Evolutionary conservation across 2,888 invertebrate genomes (phyloP), one percentile per base, ranked within the genome.

Genomic region (Hydrotaea diabolus): DNA sequence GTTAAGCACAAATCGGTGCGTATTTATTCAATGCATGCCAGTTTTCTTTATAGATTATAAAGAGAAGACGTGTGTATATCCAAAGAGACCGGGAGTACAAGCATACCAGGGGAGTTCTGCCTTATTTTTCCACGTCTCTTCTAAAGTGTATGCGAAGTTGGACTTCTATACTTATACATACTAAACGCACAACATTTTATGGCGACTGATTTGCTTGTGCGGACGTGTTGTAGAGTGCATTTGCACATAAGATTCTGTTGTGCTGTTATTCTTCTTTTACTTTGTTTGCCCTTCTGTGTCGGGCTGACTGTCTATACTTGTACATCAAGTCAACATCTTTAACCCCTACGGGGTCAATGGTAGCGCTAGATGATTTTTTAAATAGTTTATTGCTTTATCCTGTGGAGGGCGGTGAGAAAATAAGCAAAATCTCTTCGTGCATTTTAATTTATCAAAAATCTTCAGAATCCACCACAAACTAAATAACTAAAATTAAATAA

Each of bases 151-250:
- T 39, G 8, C 19, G 53, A 19, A 53, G 8, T 5, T 53, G 53
- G 53, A 53, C 55, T 31, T 53, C n/a, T 17, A 17, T 17, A 53
- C 2, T 21, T 21, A 21, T 55, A 55, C 15, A 49, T 13, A 49
- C 2, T n/a, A n/a, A 2, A n/a, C 49, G n/a, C 15, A 49, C n/a
- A 13, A 7, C 13, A 49, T 49, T 15, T 49, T 15, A 2, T 49
- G 49, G 43, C 5, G 11, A 43, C n/a, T 13, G 49, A n/a, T 5
- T n/a, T 13, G 8, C 19, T 46, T 43, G 57, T n/a, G 39, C 46
- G 39, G 55, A 55, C 43, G n/a, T 71, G n/a, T 31, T 72, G 31
- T 64, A 39, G 72, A 39, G 72, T 62, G 72, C 71, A 78, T 13
- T 49, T 53, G 49, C 72, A 78, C 72, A 64, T 53, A 36, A 53